phyloP scores from a whole-genome alignment of 2,797 vertebrate genomes.

The Decapterus maruadsi region DNA sequence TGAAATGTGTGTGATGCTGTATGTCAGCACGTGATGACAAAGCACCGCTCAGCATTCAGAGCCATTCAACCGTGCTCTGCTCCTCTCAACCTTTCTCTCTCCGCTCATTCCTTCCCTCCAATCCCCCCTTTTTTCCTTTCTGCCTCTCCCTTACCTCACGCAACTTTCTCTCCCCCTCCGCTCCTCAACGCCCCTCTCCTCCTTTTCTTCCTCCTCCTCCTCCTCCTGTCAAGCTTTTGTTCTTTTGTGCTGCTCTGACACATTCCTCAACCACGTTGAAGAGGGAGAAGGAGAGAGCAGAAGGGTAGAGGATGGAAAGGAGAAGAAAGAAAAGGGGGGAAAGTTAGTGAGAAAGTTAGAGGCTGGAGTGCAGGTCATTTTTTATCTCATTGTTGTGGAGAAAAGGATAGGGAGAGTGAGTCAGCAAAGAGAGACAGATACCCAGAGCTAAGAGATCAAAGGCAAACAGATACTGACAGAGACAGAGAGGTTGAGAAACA shows the following conservation, averaged over 20 bases:
- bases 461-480: constrained; percentile 66
- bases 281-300: constrained; percentile 59
- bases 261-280: constrained; percentile 78
- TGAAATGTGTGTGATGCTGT: constrained; percentile 76
- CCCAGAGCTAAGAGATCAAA: constrained; percentile 65
- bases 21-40: constrained; percentile 80
- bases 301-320: constrained; percentile 57
- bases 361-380: constrained; percentile 68
- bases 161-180: constrained; percentile 44
- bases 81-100: constrained; percentile 70
- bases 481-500: constrained; percentile 64
- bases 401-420: constrained; percentile 64
- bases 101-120: constrained; percentile 67
- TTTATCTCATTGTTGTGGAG: constrained; percentile 73
- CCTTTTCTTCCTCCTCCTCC: constrained; percentile 47
- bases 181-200: neutral
- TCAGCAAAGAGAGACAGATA: constrained; percentile 59
- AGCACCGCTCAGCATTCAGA: constrained; percentile 75
- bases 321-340: constrained; percentile 44
- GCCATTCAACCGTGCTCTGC: constrained; percentile 66
- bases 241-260: constrained; percentile 82
- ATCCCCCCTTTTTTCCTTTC: constrained; percentile 52
- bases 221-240: constrained; percentile 77
- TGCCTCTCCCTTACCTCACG: constrained; percentile 69
- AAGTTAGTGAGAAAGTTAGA: constrained; percentile 59